Conservation (phyloP, 2,888 invertebrate species). For the Germaria angustata region DNA sequence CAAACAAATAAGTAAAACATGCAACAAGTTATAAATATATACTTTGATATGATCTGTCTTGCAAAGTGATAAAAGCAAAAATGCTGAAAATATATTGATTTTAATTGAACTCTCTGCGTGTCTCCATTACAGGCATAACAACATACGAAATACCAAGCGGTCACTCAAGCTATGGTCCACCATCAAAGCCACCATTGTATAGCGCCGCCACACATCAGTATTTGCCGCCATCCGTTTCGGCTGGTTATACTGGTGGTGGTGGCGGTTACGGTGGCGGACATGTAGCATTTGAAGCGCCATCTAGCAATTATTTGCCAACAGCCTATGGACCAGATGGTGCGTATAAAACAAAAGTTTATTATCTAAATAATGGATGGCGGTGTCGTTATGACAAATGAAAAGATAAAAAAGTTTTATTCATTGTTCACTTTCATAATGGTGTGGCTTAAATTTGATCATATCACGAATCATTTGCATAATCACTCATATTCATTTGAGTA, state of each 20-base stretch:
- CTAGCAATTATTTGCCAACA: conserved; percentile 76
- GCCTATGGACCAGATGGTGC: conserved; percentile 78
- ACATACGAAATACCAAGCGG: conserved; percentile 77
- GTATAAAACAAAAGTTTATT: conserved; percentile 68
- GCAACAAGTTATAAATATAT: not conserved
- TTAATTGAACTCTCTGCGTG: conserved; percentile 21
- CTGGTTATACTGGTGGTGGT: conserved; percentile 73
- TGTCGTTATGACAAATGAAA: conserved; percentile 9
- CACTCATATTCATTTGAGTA: not conserved
- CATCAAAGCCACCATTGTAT: conserved; percentile 77
- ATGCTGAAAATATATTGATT: not conserved
- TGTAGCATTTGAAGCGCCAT: conserved; percentile 78
- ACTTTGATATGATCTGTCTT: not conserved
- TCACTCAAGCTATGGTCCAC: conserved; percentile 78
- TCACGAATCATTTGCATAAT: conserved; percentile 5
- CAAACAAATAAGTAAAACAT: not conserved
- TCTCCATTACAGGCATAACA: conserved; percentile 75
- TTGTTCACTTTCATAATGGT: conserved; percentile 13
- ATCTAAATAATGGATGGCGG: conserved; percentile 1
- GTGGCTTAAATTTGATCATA: conserved; percentile 17
- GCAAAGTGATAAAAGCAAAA: not conserved
- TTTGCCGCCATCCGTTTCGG: conserved; percentile 74
- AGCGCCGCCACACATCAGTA: conserved; percentile 78
- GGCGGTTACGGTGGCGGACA: conserved; percentile 76
- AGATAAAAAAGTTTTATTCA: not conserved